A percentile compares a stretch with the other conserved stretches of the same genome.
Conservation (phyloP, 1,140 invertebrate genomes). For the Belonocnema kinseyi region DNA sequence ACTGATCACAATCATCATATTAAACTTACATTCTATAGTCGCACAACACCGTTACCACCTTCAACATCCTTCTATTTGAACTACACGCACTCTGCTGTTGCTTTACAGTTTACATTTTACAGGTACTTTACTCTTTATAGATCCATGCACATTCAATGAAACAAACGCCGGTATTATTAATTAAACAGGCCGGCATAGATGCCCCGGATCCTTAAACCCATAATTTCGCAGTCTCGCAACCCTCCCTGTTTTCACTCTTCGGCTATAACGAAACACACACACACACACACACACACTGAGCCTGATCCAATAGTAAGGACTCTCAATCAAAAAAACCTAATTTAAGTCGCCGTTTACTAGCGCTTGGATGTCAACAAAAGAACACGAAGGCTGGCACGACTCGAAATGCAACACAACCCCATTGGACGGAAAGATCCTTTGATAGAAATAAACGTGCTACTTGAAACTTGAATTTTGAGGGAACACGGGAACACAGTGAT, state of each 20-base stretch:
- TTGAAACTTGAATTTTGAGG: too few species aligned
- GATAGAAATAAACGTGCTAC: too few species aligned
- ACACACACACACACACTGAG: background rate
- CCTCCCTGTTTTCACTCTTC: background rate
- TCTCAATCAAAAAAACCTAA: too few species aligned
- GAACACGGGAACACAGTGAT: background rate
- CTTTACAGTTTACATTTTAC: background rate
- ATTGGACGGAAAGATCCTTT: too few species aligned
- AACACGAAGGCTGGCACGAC: too few species aligned
- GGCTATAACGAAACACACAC: background rate
- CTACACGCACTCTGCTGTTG: background rate
- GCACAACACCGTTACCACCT: background rate
- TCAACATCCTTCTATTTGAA: background rate
- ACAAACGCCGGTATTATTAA: background rate
- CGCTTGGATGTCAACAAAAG: too few species aligned
- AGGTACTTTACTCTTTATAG: slow-evolving; percentile 2
- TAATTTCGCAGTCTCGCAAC: background rate
- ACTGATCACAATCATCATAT: slow-evolving; percentile 32
- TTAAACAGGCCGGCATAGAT: background rate
- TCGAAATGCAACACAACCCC: too few species aligned
- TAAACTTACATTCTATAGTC: background rate
- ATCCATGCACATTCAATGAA: background rate
- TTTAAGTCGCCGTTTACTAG: too few species aligned
- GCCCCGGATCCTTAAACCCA: background rate
- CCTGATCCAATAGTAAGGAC: background rate